Evolutionary conservation across 2,113 vertebrate genomes (phyloP), one percentile per base, ranked within the genome.

Genomic region (Dolichallabes microphthalmus): DNA sequence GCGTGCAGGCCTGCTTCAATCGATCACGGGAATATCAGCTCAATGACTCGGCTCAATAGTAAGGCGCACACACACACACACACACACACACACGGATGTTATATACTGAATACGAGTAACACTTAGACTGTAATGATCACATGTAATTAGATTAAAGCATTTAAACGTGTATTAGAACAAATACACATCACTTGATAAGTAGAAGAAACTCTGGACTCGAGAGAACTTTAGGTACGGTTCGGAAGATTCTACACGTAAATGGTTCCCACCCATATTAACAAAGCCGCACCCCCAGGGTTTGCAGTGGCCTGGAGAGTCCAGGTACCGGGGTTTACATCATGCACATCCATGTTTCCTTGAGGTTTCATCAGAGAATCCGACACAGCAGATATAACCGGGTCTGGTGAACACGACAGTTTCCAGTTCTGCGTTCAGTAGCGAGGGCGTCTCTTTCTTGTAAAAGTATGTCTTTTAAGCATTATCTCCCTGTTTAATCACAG

Each of bases 41-140:
- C 69, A 99, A 99, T 0, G 98, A 99, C 90, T 99, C 98, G 1
- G 98, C 98, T 92, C 96, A 99, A 87, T 99, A 99, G 98, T 99
- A 93, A 96, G 97, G 60, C 45, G 57, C 32, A 53, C 52, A 50
- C 45, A 58, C n/a, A 61, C 22, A 60, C 25, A 73, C 60, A 32
- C 25, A 61, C 27, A 25, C 30, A 75, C 17, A 2, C 32, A 68
- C 22, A 20, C 20, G 7, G 2, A 63, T 2, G 1, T 32, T 7
- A 30, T 52, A 15, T 17, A 53, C 45, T 45, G 45, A 7, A 45
- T 14, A 82, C 13, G 45, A 32, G n/a, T 32, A 30, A 14, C 11
- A 30, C n/a, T 66, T 68, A 17, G 17, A 69, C 27, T 69, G 27
- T 69, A 69, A 6, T 35, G 66, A 66, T 64, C 63, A 64, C 63